These are phyloP conservation scores for Glossophaga mutica DNA, from an alignment of 2,797 vertebrate genomes.

Conservation along the genomic window DNA sequence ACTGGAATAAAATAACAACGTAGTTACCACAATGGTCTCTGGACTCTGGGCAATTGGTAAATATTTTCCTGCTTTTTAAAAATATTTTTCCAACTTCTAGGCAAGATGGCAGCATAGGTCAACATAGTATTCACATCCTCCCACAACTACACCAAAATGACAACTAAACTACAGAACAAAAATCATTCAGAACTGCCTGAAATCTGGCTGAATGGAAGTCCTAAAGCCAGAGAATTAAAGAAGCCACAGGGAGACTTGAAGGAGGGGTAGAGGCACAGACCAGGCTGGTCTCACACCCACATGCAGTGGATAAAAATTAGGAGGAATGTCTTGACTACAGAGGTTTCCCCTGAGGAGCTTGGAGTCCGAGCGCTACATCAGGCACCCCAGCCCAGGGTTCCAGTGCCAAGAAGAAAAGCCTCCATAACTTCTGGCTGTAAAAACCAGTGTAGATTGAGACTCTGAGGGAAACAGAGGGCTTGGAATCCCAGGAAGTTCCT, in stretches of 20 bases:
- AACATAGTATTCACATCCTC: not conserved
- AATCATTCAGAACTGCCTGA: not conserved
- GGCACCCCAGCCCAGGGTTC: not conserved
- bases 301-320: not conserved
- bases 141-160: not conserved
- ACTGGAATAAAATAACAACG: not conserved
- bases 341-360: not conserved
- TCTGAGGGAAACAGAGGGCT: not conserved
- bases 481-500: not conserved
- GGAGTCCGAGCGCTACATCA: not conserved
- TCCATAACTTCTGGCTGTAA: not conserved
- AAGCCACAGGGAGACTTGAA: not conserved
- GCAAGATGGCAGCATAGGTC: not conserved
- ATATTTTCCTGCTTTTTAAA: not conserved
- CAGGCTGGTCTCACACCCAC: not conserved
- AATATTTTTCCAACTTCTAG: not conserved
- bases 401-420: not conserved
- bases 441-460: not conserved
- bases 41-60: not conserved
- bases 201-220: not conserved
- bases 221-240: not conserved
- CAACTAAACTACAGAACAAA: not conserved
- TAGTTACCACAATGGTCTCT: not conserved
- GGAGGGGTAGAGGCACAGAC: not conserved
- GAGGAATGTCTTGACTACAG: not conserved